Conservation (phyloP, 2,888 invertebrate species). For the Bhutanitis thaidina region DNA sequence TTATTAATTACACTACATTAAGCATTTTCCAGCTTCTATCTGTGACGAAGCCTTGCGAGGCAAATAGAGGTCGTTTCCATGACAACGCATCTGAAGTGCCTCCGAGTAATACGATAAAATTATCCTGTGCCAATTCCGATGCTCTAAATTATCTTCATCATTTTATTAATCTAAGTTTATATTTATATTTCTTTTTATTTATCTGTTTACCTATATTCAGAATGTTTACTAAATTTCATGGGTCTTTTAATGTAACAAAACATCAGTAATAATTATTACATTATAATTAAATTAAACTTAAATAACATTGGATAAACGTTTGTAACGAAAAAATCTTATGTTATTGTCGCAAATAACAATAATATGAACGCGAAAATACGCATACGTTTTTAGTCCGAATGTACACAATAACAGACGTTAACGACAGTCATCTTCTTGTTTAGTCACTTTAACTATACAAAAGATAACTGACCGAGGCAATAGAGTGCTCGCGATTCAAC, state of each 20-base stretch:
- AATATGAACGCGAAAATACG: conserved; percentile 2
- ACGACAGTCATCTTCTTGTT: conserved; percentile 59
- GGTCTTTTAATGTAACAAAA: no score
- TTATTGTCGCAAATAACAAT: no score
- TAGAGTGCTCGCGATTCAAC: conserved; percentile 49
- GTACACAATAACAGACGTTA: conserved; percentile 47
- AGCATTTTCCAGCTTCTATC: conserved; percentile 43
- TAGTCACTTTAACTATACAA: conserved; percentile 62
- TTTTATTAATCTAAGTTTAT: background rate
- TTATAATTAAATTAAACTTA: no score
- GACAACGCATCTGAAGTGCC: conserved; percentile 2
- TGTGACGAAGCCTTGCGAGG: conserved; percentile 3
- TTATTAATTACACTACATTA: conserved; percentile 65
- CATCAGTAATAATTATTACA: no score
- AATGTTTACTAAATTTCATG: no score
- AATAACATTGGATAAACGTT: no score
- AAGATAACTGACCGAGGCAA: conserved; percentile 42
- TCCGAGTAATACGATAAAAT: background rate
- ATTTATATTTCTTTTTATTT: no score
- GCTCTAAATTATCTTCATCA: background rate
- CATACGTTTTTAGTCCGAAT: conserved; percentile 16
- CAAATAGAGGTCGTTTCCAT: conserved; percentile 13
- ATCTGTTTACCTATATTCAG: no score
- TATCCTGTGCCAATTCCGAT: background rate
- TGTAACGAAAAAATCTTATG: no score